These are phyloP conservation scores for Pterocles burchelli DNA, from an alignment of 2,113 vertebrate genomes.

Conservation along the genomic window DNA sequence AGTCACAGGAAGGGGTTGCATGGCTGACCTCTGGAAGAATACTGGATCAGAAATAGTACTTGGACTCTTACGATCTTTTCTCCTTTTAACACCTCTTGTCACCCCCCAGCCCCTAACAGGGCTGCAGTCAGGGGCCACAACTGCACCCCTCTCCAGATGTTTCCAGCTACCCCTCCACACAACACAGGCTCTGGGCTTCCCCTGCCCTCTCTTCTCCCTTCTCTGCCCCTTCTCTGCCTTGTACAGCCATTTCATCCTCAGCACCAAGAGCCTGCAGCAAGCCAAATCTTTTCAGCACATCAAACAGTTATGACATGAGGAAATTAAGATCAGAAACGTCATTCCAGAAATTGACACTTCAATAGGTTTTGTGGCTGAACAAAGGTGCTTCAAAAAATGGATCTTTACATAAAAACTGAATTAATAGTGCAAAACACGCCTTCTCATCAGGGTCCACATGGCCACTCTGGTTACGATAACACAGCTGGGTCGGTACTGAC, in stretches of 20 bases:
- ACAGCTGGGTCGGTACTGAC: fast-evolving
- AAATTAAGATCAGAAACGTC: neutral
- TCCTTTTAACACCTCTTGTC: neutral
- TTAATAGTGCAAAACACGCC: neutral
- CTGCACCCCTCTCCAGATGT: neutral
- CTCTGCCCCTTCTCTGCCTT: neutral
- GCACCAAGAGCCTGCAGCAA: neutral
- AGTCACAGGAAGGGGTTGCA: neutral
- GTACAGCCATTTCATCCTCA: neutral
- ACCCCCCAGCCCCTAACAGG: neutral
- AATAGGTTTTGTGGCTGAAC: neutral
- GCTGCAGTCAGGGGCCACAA: neutral
- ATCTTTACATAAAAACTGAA: neutral
- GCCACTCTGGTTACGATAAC: neutral
- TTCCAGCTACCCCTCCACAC: neutral
- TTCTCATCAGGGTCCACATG: neutral
- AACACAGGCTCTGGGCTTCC: neutral
- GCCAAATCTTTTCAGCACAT: neutral
- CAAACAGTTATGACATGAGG: neutral
- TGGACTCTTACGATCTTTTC: fast-evolving
- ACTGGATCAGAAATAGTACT: neutral
- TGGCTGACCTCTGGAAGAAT: neutral
- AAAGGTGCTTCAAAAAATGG: neutral
- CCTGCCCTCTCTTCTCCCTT: neutral
- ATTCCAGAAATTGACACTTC: neutral